Evolutionary conservation across 2,888 invertebrate genomes (phyloP), one percentile per base, ranked within the genome.

Genomic region (Serrognathus titanus): DNA sequence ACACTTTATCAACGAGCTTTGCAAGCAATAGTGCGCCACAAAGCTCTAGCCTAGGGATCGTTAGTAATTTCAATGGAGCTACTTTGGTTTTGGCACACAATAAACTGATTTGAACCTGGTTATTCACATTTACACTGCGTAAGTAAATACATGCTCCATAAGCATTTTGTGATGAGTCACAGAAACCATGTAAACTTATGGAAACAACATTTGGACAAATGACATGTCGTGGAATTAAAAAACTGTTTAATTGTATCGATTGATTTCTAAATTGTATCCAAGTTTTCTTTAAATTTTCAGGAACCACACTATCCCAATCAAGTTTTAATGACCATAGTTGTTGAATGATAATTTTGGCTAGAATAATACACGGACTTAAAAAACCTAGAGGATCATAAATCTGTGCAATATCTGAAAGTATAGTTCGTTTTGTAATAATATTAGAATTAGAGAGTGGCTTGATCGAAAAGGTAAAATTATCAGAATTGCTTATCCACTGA

Each of bases 61-160:
- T 58, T 31, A 58, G n/a, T 10, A 38, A 20, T 35, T 55, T 55
- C 36, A 55, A 12, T 5, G 51, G 55, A 3, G 58, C 45, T 39
- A 55, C 55, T 35, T 43, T 37, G 6, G 46, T 48, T 51, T 58
- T 58, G 8, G 55, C 40, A 39, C 55, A 58, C 8, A 55, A 31
- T 36, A 55, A 43, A 8, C 16, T 40, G 2, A 31, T 35, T 9
- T 16, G 12, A 13, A 53, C 31, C 31, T 48, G 48, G 9, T 13
- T 12, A 9, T 16, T 40, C 1, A 16, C 1, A 40, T 38, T n/a
- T 6, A 39, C 38, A 10, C 51, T 48, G 6, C 61, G 47, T 3
- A 65, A 12, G 51, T 68, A 69, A 8, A 68, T 2, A 16, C 16
- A 56, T 6, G 69, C 67, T 6, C 63, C 65, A 20, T 65, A 66